Base-by-base conservation (phyloP, 2,888 invertebrate genomes). In the Lasioglossum leucozonium region DNA sequence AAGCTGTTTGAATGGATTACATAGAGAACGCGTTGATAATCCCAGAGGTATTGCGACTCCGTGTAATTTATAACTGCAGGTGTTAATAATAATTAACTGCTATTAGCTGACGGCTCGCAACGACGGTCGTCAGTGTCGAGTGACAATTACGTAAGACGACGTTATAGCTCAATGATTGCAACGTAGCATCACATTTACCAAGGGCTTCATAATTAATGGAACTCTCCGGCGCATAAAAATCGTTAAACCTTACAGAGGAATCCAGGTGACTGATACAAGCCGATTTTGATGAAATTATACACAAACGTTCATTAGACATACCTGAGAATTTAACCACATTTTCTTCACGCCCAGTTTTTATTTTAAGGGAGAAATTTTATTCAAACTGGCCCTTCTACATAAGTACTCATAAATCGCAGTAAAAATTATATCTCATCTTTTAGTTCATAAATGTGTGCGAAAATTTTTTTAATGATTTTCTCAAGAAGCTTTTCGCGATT, bases 61-160 rank as follows among this genome's bases (percentile, higher is more conserved):
- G 34, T 16, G 30, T 44, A 51, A 79, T 79, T 79, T 77, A 55
- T 72, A 16, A 42, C 30, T 34, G 2, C 37, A 30, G 26, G 30
- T 51, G 76, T 79, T 83, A 79, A 85, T 67, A 72, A 71, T 77
- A 76, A 83, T 85, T 83, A 85, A 79, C 62, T 37, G 65, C 72
- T 65, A 47, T 74, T 79, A 72, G 34, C 65, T 37, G 65, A 72
- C 83, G 42, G 37, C 11, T 55, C 55, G 55, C 22, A 42, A 26
- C 69, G 10, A 37, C 37, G n/a, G 42, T 65, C n/a, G 30, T 34
- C 73, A 37, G 55, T 22, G 30, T n/a, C 37, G 67, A 40, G 71
- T 37, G 58, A 72, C 65, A 51, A 76, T 73, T 83, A 55, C 18
- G 58, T 65, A 65, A 62, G 47, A 6, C 16, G 42, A 37, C 51